A percentile compares a stretch with the other conserved stretches of the same genome.
Conservation (phyloP, 2,888 invertebrate species). For the Sphaerophoria taeniata region DNA sequence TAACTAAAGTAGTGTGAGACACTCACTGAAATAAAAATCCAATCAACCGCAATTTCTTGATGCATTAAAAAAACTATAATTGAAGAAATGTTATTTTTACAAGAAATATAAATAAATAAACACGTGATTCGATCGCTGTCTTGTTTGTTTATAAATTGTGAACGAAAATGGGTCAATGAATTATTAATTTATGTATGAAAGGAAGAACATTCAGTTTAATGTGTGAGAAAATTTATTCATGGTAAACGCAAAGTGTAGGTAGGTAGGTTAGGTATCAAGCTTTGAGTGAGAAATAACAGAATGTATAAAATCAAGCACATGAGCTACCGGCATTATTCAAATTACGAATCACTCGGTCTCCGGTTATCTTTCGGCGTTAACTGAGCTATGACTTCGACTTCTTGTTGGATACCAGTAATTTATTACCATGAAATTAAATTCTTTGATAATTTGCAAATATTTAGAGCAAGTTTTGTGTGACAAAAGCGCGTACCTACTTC, state of each 20-base stretch:
- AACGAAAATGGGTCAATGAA: slow-evolving; percentile 53
- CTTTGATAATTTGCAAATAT: no score
- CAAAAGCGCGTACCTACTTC: no score
- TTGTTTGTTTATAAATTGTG: slow-evolving; percentile 4
- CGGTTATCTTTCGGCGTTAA: no score
- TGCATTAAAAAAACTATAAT: background rate
- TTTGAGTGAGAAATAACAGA: slow-evolving; percentile 14
- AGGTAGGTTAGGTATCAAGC: background rate
- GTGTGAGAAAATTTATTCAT: slow-evolving; percentile 31
- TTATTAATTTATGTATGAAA: slow-evolving; percentile 39
- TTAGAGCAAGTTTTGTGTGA: no score
- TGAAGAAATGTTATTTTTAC: slow-evolving; percentile 21
- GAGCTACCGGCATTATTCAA: slow-evolving; percentile 40
- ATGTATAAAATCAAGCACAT: background rate
- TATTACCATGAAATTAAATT: no score
- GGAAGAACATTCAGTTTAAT: background rate
- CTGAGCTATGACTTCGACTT: no score
- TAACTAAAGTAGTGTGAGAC: background rate
- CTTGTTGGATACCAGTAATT: no score
- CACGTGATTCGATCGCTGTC: slow-evolving; percentile 5
- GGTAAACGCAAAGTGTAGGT: background rate
- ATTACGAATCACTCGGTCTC: background rate
- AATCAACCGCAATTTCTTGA: background rate
- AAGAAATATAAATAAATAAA: slow-evolving; percentile 29
- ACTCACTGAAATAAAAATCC: background rate